Conservation (phyloP, 2,888 invertebrate species). For the Copidosoma aretas region DNA sequence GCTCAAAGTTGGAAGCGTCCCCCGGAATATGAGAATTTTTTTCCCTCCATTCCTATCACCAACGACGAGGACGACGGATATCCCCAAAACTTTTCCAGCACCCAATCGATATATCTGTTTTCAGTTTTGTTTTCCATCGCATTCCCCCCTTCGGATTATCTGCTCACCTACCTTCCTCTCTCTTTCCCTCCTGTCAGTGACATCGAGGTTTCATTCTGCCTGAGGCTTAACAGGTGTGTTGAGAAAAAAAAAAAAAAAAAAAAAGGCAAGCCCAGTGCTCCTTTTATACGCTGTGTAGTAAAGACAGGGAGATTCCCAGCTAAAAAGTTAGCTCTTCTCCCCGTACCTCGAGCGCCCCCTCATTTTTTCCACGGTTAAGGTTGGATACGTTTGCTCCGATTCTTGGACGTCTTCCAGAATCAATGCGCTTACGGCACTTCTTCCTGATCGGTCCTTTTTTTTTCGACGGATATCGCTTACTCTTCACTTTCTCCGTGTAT, state of each 20-base stretch:
- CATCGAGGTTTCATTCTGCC: no score
- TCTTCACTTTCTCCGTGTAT: not conserved
- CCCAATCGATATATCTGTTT: no score
- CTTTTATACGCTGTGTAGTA: not conserved
- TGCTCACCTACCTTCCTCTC: no score
- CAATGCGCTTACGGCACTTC: slow-evolving; percentile 23
- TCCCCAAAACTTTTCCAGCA: no score
- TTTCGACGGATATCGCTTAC: slow-evolving; percentile 11
- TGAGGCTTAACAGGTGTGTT: not conserved
- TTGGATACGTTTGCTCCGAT: not conserved
- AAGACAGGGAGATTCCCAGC: not conserved
- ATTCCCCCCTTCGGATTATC: no score
- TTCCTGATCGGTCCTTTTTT: not conserved
- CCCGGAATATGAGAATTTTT: no score
- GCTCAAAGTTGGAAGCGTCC: no score
- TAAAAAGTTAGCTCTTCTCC: not conserved
- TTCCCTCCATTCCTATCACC: no score
- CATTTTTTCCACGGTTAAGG: not conserved
- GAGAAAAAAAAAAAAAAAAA: not conserved
- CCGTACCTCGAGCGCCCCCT: no score
- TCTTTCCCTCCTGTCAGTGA: no score
- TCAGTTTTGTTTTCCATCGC: no score
- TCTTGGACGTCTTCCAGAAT: slow-evolving; percentile 37
- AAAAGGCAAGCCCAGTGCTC: not conserved
- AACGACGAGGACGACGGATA: no score